Percentiles rank a stretch among this genome's conserved stretches.
These are phyloP conservation scores for Zele albiditarsus DNA, from an alignment of 2,888 invertebrate genomes.

Conservation along the genomic window DNA sequence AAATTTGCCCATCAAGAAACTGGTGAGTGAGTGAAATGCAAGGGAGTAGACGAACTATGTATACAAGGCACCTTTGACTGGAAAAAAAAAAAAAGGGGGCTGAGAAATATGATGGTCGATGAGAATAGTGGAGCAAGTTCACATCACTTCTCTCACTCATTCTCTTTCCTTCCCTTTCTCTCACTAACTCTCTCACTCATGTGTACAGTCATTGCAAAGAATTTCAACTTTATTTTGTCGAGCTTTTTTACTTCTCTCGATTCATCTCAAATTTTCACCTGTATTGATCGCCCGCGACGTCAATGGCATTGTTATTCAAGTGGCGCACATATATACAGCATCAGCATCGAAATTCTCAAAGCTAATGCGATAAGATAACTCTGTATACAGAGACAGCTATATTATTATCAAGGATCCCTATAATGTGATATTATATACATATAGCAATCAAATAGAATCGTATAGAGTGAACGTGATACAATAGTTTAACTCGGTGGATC, in stretches of 20 bases:
- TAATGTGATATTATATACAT: not conserved
- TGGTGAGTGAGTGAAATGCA: not conserved
- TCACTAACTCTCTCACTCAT: constrained; percentile 17
- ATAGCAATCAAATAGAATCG: too few species aligned
- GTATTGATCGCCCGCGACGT: constrained; percentile 61
- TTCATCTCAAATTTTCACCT: constrained; percentile 50
- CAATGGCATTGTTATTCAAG: constrained; percentile 61
- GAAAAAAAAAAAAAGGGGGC: not conserved
- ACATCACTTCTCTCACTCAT: not conserved
- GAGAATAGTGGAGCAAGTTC: not conserved
- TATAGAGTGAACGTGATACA: too few species aligned
- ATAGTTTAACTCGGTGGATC: too few species aligned
- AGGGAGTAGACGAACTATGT: not conserved
- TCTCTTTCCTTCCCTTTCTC: constrained; percentile 11
- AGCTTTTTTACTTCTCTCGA: not conserved
- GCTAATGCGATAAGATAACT: constrained; percentile 28
- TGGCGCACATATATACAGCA: constrained; percentile 50
- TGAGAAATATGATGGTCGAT: not conserved
- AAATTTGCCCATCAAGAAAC: constrained; percentile 18
- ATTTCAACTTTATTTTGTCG: constrained; percentile 11
- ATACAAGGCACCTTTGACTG: constrained; percentile 6
- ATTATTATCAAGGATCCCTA: not conserved
- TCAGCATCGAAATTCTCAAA: constrained; percentile 54
- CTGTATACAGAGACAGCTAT: not conserved
- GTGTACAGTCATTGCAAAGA: constrained; percentile 37